phyloP scores from a whole-genome alignment of 2,888 invertebrate species.

The Tholera decimalis region DNA sequence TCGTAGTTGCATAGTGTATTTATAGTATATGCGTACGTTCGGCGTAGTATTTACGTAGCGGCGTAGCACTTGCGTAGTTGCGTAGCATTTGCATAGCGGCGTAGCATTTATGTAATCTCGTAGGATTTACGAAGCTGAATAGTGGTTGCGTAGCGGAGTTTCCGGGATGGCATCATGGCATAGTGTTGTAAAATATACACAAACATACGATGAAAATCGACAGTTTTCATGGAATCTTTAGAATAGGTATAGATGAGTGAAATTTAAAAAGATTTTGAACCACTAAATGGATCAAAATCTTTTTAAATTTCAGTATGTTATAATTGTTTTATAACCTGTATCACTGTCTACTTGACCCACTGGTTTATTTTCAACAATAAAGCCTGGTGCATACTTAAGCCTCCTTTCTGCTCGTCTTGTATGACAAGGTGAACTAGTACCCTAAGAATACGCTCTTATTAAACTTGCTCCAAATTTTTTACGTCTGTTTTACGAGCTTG shows the following conservation, averaged over 20 bases:
- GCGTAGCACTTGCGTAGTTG: constrained; percentile 14
- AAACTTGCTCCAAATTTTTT: constrained; percentile 48
- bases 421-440: constrained; percentile 55
- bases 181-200: no score
- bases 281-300: no score
- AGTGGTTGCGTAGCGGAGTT: background rate
- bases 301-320: background rate
- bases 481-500: constrained; percentile 40
- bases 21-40: background rate
- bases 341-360: constrained; percentile 23
- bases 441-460: constrained; percentile 40
- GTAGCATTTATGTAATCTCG: background rate
- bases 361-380: constrained; percentile 20
- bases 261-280: no score
- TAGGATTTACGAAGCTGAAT: background rate
- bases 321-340: constrained; percentile 8
- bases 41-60: constrained; percentile 14
- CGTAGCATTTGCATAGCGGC: background rate
- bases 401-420: constrained; percentile 47
- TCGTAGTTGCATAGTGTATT: background rate
- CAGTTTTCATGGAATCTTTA: no score
- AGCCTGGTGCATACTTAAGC: background rate
- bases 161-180: no score
- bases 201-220: no score
- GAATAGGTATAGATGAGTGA: no score